Evolutionary conservation across 2,888 invertebrate species (phyloP).

Genomic region (Argynnis bischoffii): DNA sequence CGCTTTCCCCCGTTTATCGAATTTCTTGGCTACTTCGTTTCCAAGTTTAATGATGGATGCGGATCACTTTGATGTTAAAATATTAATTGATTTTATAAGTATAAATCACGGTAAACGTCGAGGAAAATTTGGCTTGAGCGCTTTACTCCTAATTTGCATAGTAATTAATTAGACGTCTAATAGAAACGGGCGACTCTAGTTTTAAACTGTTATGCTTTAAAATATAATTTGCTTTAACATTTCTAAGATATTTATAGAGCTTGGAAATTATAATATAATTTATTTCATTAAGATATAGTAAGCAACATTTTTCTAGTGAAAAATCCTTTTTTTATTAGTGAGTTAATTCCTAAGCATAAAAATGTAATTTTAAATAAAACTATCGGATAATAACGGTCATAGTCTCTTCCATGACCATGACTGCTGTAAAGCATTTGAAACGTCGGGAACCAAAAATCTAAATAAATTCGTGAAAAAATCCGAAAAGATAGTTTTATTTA

Average conservation of each 20-base stretch:
- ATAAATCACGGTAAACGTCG: conserved; percentile 50
- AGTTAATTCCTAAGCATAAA: no score
- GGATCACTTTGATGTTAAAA: conserved; percentile 54
- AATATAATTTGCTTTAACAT: conserved; percentile 12
- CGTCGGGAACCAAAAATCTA: no score
- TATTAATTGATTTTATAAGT: conserved; percentile 55
- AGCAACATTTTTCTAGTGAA: no score
- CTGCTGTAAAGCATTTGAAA: no score
- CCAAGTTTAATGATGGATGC: conserved; percentile 51
- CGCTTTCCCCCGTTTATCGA: conserved; percentile 34
- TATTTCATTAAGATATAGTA: not conserved
- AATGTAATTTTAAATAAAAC: no score
- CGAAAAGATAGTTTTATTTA: no score
- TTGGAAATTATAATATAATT: not conserved
- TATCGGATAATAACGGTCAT: no score
- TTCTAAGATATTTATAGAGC: not conserved
- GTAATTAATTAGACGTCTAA: conserved; percentile 45
- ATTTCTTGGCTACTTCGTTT: conserved; percentile 44
- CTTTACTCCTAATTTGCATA: conserved; percentile 48
- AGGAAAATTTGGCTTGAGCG: conserved; percentile 44
- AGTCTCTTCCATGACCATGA: no score
- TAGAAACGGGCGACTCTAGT: conserved; percentile 35
- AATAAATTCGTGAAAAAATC: no score
- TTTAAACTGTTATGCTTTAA: conserved; percentile 29
- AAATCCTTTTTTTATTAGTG: no score